Percentiles rank a stretch among this genome's conserved stretches.
Conservation (phyloP, 2,888 invertebrate genomes). For the Creontiades dilutus region DNA sequence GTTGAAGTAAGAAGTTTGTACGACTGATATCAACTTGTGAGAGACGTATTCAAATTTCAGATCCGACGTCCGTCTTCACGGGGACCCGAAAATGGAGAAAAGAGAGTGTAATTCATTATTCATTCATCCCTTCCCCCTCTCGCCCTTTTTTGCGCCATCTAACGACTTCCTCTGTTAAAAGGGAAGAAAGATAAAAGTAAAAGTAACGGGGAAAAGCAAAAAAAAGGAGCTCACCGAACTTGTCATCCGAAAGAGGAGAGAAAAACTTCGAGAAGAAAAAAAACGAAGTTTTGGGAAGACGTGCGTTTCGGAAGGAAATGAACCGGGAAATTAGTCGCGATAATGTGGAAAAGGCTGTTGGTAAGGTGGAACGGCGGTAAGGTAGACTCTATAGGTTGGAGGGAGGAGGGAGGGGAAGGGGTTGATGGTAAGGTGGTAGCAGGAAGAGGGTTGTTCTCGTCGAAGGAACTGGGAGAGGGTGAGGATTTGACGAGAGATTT, state of each 20-base stretch:
- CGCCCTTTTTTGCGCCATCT: conserved; percentile 15
- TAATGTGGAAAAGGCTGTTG: neutral
- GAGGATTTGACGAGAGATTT: no score
- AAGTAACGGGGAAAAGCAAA: neutral
- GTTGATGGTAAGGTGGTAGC: neutral
- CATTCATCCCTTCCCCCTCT: conserved; percentile 12
- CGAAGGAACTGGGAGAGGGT: neutral
- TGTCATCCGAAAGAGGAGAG: conserved; percentile 12
- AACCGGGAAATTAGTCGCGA: conserved; percentile 2
- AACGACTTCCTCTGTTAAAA: conserved; percentile 60
- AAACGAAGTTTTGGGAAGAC: neutral
- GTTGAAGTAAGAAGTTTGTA: no score
- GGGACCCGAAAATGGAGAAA: conserved; percentile 13
- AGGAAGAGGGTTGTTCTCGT: neutral
- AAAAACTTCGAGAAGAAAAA: neutral
- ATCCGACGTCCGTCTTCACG: neutral
- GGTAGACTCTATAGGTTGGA: neutral
- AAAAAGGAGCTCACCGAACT: neutral
- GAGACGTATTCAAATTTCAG: conserved; percentile 12
- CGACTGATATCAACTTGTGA: neutral
- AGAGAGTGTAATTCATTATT: conserved; percentile 58
- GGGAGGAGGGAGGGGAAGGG: neutral
- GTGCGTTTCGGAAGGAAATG: neutral
- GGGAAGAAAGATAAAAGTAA: conserved; percentile 41
- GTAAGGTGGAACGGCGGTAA: neutral